Evolutionary conservation across 1,140 invertebrate species (phyloP).

Genomic region (Drosophila yakuba): DNA sequence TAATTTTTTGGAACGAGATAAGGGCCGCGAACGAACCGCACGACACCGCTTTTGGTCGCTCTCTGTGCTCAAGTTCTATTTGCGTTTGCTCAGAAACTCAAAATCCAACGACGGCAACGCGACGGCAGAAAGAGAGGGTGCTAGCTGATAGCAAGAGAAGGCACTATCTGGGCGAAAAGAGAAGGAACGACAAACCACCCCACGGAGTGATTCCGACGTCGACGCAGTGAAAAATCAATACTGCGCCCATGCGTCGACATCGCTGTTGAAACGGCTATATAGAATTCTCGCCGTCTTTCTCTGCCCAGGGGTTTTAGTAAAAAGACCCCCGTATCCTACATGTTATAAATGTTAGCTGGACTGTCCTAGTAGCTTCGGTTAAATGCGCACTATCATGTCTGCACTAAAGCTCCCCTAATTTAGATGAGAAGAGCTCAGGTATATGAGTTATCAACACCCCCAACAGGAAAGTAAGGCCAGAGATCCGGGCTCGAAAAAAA

Average conservation of each 20-base stretch:
- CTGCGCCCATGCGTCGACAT: constrained; percentile 82
- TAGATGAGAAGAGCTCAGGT: constrained; percentile 28
- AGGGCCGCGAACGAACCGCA: constrained; percentile 25
- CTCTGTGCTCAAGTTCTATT: constrained; percentile 72
- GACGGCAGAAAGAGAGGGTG: constrained; percentile 18
- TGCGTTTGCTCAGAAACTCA: constrained; percentile 77
- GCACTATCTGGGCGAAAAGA: constrained; percentile 8
- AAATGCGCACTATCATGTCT: background rate
- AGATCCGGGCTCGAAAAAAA: constrained; percentile 13
- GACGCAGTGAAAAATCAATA: constrained; percentile 84
- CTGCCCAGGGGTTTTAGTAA: too few relatives aligned
- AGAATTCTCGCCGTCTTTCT: background rate
- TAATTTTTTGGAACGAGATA: constrained; percentile 4
- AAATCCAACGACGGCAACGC: constrained; percentile 49
- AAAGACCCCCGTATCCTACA: background rate
- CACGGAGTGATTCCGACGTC: constrained; percentile 76
- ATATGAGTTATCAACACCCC: constrained; percentile 44
- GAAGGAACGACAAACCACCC: constrained; percentile 71
- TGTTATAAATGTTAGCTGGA: background rate
- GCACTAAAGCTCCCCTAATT: background rate
- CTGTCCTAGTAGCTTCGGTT: background rate
- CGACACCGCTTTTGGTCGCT: constrained; percentile 43
- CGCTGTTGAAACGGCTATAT: constrained; percentile 39
- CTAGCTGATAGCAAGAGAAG: constrained; percentile 21
- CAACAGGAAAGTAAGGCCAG: constrained; percentile 19